Conservation (phyloP, 2,797 vertebrate genomes). For the Microctenopoma stevenorrisi region DNA sequence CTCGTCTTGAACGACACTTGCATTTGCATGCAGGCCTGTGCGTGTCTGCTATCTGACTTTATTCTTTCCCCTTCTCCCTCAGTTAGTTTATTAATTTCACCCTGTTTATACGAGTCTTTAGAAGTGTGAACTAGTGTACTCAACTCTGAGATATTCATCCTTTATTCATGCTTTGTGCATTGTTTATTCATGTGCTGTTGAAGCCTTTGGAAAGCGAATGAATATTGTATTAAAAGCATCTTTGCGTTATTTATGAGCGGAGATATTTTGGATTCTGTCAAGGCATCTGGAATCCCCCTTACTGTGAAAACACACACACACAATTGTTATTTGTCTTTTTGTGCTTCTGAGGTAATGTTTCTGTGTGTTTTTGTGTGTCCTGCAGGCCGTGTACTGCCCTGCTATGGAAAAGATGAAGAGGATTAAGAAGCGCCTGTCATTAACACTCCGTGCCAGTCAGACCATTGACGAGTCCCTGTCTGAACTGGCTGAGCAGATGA, state of each 20-base stretch:
- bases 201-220: slow-evolving; percentile 63
- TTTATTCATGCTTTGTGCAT: slow-evolving; percentile 66
- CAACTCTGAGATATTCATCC: slow-evolving; percentile 53
- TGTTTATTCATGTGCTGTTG: slow-evolving; percentile 65
- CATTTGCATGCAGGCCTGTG: slow-evolving; percentile 5
- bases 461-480: slow-evolving; percentile 97
- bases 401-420: slow-evolving; percentile 95
- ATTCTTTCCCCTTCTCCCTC: slow-evolving; percentile 22
- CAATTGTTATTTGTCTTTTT: background rate
- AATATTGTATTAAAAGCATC: slow-evolving; percentile 81
- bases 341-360: background rate
- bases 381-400: slow-evolving; percentile 53
- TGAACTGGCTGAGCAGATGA: slow-evolving; percentile 98
- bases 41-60: slow-evolving; percentile 20
- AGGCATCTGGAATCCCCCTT: slow-evolving; percentile 22
- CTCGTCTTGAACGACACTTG: slow-evolving; percentile 36
- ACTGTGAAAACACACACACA: background rate
- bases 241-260: slow-evolving; percentile 76
- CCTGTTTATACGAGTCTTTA: slow-evolving; percentile 15
- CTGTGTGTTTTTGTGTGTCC: slow-evolving; percentile 23
- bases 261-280: slow-evolving; percentile 52
- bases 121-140: slow-evolving; percentile 52
- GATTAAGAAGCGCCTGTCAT: slow-evolving; percentile 95
- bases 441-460: slow-evolving; percentile 96
- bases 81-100: slow-evolving; percentile 43